Evolutionary conservation across 2,888 invertebrate genomes (phyloP), one percentile per base, ranked within the genome.

Genomic region (Halocaridina rubra): DNA sequence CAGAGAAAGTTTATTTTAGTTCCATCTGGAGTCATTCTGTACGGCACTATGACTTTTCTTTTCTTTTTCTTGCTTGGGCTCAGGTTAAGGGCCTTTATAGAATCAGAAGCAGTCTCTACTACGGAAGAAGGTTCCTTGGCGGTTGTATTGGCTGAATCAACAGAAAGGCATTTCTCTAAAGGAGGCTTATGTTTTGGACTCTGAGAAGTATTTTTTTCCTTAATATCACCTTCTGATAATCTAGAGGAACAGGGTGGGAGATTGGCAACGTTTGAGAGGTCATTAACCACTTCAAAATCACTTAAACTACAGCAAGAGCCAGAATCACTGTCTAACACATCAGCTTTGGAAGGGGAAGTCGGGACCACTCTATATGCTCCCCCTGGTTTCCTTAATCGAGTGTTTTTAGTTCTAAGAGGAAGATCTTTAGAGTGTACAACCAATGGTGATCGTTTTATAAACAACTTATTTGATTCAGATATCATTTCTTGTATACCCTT

Each of bases 1-100:
- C 85, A 85, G 79, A 85, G 85, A 81, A 87, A 87, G 80, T 82
- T 82, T 69, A 87, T 82, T 71, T 72, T 85, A n/a, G 87, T 87
- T 39, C 87, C 87, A 80, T 85, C 82, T 27, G 85, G 81, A 7
- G 85, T 82, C 64, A 85, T 39, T 61, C 85, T 80, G 72, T 76
- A 87, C 53, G 87, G 87, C 80, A 85, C 79, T 10, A 82, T 81
- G 30, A 87, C 76, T 76, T 85, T 87, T 46, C 75, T 78, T 67
- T 74, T 85, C 64, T 67, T 78, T 59, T 19, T 85, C 69, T 79
- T 80, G 72, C 77, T 77, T 19, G 82, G 82, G 61, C 82, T 84
- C 61, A 78, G 57, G 78, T 84, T 84, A 59, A 84, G 64, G 30
- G 82, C 82, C 46, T 77, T 84, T 59, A 84, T 32, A 27, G 82